Evolutionary conservation across 2,113 vertebrate species (phyloP), one percentile per base, ranked within the genome.

Genomic region (Gila orcuttii): DNA sequence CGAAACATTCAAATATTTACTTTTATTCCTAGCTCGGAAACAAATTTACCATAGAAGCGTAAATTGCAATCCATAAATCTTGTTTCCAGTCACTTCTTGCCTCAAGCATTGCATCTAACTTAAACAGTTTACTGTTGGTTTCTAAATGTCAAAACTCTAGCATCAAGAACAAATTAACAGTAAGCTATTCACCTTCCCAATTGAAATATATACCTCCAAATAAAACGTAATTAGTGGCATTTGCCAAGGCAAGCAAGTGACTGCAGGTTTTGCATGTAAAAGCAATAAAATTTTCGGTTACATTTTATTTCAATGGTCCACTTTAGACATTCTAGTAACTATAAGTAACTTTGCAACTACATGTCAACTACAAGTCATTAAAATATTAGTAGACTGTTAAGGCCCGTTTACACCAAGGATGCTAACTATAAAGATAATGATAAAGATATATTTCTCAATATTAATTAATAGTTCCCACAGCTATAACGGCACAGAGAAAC

Each of bases 71-170:
- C 36, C 55, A 28, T 80, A 42, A 80, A 80, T 39, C 57, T 62
- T 62, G 42, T n/a, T 79, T 79, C 6, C 31, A n/a, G 10, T 79
- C 42, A 75, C 42, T 75, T 75, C 73, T 75, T 75, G 73, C 73
- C 42, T 75, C 73, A 75, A 75, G 73, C 42, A 75, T 75, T 28
- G 73, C 73, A 75, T 42, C 73, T 25, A n/a, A 31, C 64, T 66
- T 66, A 68, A 68, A 47, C 42, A 74, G 11, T 25, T 74, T 75
- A 75, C 71, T 75, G 6, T 45, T 73, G 39, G 3, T 21, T 74
- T 2, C 10, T 0, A 12, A 23, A 42, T 13, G 71, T 74, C 21
- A 13, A 25, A 73, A 73, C 10, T 5, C n/a, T 28, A 64, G 60
- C n/a, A 1, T n/a, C 23, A 73, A 0, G 39, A 42, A 73, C 13